Evolutionary conservation across 1,140 invertebrate species (phyloP).

Genomic region (Drosophila mayri): DNA sequence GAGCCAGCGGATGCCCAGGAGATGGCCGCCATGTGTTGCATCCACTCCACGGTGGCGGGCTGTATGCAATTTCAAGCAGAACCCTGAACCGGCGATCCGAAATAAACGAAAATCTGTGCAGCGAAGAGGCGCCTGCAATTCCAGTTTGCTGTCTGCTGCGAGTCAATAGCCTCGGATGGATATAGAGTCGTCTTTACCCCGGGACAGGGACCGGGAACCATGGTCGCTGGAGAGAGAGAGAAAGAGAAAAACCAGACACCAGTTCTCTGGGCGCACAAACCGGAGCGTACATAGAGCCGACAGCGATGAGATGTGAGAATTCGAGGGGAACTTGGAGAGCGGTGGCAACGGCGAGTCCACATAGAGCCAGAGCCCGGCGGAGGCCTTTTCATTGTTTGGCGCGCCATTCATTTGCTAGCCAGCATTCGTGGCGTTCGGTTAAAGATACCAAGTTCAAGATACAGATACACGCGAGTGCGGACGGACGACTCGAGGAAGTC

Average conservation of each 20-base stretch:
- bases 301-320: conserved; percentile 13
- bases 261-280: conserved; percentile 42
- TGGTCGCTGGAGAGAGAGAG: conserved; percentile 36
- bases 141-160: conserved; percentile 66
- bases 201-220: conserved; percentile 18
- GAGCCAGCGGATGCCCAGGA: conserved; percentile 5
- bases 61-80: conserved; percentile 54
- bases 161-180: conserved; percentile 71
- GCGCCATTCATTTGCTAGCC: conserved; percentile 76
- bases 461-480: conserved; percentile 35
- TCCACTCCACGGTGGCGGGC: conserved; percentile 7
- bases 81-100: conserved; percentile 35
- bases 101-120: conserved; percentile 36
- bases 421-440: conserved; percentile 73
- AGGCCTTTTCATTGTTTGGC: conserved; percentile 69
- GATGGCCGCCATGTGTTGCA: conserved; percentile 29
- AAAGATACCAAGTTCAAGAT: conserved; percentile 58
- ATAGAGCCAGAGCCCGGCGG: conserved; percentile 71
- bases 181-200: conserved; percentile 43
- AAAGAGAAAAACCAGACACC: conserved; percentile 48
- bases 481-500: not conserved
- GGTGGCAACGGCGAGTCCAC: conserved; percentile 45
- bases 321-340: conserved; percentile 17
- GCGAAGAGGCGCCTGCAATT: conserved; percentile 57
- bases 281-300: conserved; percentile 1